Evolutionary conservation across 2,113 vertebrate species (phyloP), one percentile per base, ranked within the genome.

Genomic region (Mixornis gularis): DNA sequence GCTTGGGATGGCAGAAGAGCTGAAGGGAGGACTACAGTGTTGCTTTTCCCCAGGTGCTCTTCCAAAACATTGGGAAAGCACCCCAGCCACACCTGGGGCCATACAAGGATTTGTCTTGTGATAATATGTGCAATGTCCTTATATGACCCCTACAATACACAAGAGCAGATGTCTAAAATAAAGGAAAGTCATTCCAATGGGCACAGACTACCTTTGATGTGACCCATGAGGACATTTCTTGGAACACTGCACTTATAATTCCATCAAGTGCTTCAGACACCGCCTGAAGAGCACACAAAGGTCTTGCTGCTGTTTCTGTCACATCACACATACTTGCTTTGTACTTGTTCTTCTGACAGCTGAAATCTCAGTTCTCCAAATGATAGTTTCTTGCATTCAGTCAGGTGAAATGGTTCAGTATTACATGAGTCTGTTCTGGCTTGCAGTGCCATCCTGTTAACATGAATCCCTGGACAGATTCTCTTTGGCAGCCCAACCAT

Each of bases 391-490:
- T 78, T 70, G 12, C 13, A 32, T 53, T 71, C 56, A 83, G 20
- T 46, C 56, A 52, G 19, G 32, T 18, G 12, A 77, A 78, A 88
- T 13, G 17, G 12, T 64, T 64, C 34, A 43, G 2, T 64, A 27
- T 26, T 34, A 41, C 0, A 0, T 3, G 26, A 46, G 26, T 32
- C 56, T 78, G 48, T 19, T 63, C 60, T 40, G 30, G 13, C 10
- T 76, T 71, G 44, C 64, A 70, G 43, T 26, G 40, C 30, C 18
- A 7, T 66, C 46, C 44, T 53, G 25, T 68, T 71, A 80, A 41
- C 53, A 13, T 3, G 41, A 43, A 41, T 30, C 44, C 44, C 44
- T 41, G 79, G 51, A 46, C 0, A 4, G 17, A 49, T 19, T 48
- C 56, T 9, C 24, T 80, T 55, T 46, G 60, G 30, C 60, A 79